Evolutionary conservation across 2,113 vertebrate species (phyloP).

Genomic region (Coreoperca whiteheadi): DNA sequence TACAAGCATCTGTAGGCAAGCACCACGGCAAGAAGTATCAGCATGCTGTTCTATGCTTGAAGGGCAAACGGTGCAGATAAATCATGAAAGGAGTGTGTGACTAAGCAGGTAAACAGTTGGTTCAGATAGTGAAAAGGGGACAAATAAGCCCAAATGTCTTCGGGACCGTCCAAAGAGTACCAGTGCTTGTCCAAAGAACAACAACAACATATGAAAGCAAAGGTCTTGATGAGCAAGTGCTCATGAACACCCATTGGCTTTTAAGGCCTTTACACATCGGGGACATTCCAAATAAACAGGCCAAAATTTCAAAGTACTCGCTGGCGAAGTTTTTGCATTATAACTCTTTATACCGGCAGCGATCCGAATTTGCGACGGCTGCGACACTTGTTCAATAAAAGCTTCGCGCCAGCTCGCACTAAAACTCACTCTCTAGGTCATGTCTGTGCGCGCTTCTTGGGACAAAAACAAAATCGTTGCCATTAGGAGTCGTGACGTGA

Average conservation of each 20-base stretch:
- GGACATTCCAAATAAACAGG: no score
- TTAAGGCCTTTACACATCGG: no score
- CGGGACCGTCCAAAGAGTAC: not conserved
- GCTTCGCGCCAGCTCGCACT: no score
- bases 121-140: conserved; percentile 10
- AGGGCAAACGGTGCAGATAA: not conserved
- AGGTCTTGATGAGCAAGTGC: not conserved
- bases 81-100: not conserved
- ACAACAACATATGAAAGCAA: not conserved
- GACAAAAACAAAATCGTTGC: no score
- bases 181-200: not conserved
- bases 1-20: not conserved
- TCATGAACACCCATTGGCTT: not conserved
- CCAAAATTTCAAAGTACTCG: no score
- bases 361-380: no score
- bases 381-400: no score
- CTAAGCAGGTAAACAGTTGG: conserved; percentile 17
- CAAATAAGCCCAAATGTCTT: not conserved
- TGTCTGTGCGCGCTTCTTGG: no score
- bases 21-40: not conserved
- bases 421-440: no score
- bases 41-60: conserved; percentile 2
- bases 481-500: no score
- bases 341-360: no score
- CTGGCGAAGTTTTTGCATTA: no score